These are phyloP conservation scores for Matsumyia berberina DNA, from an alignment of 2,888 invertebrate species.

Conservation along the genomic window DNA sequence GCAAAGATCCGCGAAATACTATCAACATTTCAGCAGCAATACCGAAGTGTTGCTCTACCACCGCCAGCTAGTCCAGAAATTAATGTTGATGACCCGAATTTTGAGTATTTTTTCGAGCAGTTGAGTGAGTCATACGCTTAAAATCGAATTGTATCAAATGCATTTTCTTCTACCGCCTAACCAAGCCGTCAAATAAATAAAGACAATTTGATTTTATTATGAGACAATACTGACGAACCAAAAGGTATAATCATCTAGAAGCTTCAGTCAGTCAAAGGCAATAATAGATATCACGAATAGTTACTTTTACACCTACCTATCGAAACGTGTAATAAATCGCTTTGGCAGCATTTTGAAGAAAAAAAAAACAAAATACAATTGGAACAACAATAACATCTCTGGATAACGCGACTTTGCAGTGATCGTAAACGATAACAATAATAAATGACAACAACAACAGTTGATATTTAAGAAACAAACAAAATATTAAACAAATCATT, in stretches of 20 bases:
- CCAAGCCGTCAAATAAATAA: conserved; percentile 43
- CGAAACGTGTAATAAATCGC: conserved; percentile 44
- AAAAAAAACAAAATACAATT: conserved; percentile 57
- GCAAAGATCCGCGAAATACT: conserved; percentile 92
- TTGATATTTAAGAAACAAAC: conserved; percentile 51
- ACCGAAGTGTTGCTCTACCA: conserved; percentile 85
- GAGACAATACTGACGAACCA: conserved; percentile 21
- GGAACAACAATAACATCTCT: conserved; percentile 72
- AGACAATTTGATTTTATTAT: conserved; percentile 34
- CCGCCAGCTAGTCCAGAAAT: conserved; percentile 81
- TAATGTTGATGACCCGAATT: conserved; percentile 77
- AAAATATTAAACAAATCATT: conserved; percentile 31
- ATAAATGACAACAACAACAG: conserved; percentile 59
- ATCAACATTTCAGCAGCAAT: conserved; percentile 87
- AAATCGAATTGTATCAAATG: conserved; percentile 53
- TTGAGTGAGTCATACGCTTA: conserved; percentile 74
- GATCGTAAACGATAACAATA: conserved; percentile 72
- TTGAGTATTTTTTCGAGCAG: conserved; percentile 75
- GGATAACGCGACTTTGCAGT: conserved; percentile 73
- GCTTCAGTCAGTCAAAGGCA: conserved; percentile 62
- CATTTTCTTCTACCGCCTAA: conserved; percentile 63
- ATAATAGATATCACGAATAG: conserved; percentile 49
- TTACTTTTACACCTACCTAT: conserved; percentile 55
- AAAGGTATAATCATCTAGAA: conserved; percentile 22
- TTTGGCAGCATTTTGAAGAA: conserved; percentile 63